Evolutionary conservation across 1,140 invertebrate genomes (phyloP), one percentile per base, ranked within the genome.

Genomic region (Oryctes rhinoceros): DNA sequence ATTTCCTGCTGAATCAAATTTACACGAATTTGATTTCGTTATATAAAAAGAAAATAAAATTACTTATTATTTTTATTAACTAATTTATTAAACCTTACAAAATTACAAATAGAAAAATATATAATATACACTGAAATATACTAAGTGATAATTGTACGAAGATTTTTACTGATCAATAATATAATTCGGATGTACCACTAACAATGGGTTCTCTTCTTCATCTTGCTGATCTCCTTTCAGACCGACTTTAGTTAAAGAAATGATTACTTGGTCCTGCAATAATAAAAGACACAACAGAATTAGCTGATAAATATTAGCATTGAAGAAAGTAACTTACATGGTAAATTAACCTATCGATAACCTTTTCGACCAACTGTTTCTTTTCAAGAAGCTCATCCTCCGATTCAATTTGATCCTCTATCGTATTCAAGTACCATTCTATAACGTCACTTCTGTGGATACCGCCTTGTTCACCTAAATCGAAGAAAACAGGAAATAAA

Each of bases 121-220:
- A 30, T 24, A 67, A 44, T 10, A 44, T 44, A 44, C 39, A 44
- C 24, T 30, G 24, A 30, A 30, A 30, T 30, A 30, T 30, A 30
- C 24, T 30, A 30, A 30, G 24, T 30, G 24, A 30, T 2, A 30
- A 67, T 0, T 67, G 24, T 20, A 13, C 3, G 20, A 67, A 2
- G 24, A 30, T 30, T 30, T 39, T 53, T 76, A 81, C 65, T 85
- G 79, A 82, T 97, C 96, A 71, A 96, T 90, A 71, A 97, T 92
- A 87, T 98, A 99, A 89, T 99, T 98, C 0, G 98, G 98, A 92
- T 99, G 97, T 1, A 99, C 97, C 49, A 99, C 94, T 13, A 99
- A 88, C 53, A 97, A 86, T 0, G 96, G 96, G 90, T 99, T 96
- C 30, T 96, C 93, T 79, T 96, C 94, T 0, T 91, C 86, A 67